Percentiles rank a stretch among this genome's conserved stretches.
These are phyloP conservation scores for Melanerpes aurifrons DNA, from an alignment of 2,113 vertebrate species.

Conservation along the genomic window DNA sequence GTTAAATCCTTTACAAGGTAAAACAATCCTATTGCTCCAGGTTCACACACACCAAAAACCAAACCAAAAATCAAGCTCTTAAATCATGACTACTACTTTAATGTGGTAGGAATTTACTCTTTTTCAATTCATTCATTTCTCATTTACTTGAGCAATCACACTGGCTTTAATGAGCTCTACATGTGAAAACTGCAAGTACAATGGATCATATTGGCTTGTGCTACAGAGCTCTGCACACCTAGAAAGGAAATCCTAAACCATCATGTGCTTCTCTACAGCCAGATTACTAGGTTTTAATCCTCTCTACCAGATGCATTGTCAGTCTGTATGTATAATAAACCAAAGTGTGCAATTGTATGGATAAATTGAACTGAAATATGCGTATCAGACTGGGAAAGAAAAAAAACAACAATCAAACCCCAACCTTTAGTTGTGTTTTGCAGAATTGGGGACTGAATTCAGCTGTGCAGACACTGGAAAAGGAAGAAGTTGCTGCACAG, in stretches of 20 bases:
- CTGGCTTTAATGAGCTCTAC: slow-evolving; percentile 42
- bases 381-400: background rate
- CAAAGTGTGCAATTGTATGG: background rate
- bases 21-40: background rate
- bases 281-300: slow-evolving; percentile 14
- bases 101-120: slow-evolving; percentile 14
- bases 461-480: background rate
- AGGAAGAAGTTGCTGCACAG: background rate
- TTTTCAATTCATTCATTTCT: slow-evolving; percentile 51
- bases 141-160: slow-evolving; percentile 18
- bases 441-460: background rate
- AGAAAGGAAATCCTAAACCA: background rate
- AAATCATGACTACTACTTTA: slow-evolving; percentile 23
- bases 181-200: slow-evolving; percentile 38
- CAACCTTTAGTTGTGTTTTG: background rate
- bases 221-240: slow-evolving; percentile 11
- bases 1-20: slow-evolving; percentile 21
- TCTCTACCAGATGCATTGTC: slow-evolving; percentile 7
- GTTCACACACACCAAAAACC: background rate
- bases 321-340: background rate
- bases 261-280: background rate
- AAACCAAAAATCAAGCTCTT: slow-evolving; percentile 31
- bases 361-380: background rate
- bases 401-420: background rate
- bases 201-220: background rate